Evolutionary conservation across 2,113 vertebrate species (phyloP), one percentile per base, ranked within the genome.

Genomic region (Oxygymnocypris stewartii): DNA sequence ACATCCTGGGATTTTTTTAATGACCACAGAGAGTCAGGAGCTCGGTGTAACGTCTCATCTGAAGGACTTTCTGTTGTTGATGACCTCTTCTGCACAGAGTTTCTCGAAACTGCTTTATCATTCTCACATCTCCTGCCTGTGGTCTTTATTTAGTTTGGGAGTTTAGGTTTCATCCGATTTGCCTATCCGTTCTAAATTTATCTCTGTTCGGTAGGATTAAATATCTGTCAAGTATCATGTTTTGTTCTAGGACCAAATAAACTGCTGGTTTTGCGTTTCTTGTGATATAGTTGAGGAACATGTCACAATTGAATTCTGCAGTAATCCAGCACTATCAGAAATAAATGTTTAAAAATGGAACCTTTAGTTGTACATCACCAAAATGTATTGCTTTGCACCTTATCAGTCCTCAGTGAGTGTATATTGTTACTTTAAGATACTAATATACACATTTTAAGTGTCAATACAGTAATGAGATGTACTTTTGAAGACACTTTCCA

Each of bases 61-160:
- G 28, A 31, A 31, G 28, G 28, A 31, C 28, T 31, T 23, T 40
- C 77, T 13, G 77, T 57, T 57, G 77, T 14, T 40, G 77, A 79
- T 79, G 77, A 79, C 51, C 77, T 79, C 77, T 7, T 76, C 73
- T 49, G n/a, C 31, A 57, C 6, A 31, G 28, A 61, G 37, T 57
- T 79, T 57, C 77, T 79, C 77, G 59, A 59, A 57, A 79, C 18
- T 20, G 54, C 37, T 80, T 80, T 10, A 80, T 80, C 78, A 63
- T 12, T 42, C 42, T 76, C 73, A 76, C 0, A 76, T 42, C 35
- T 79, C 54, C 16, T 40, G 77, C 51, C 37, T 80, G 23, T 16
- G 35, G 11, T 79, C 51, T 59, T 79, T 80, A n/a, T 63, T 16
- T 80, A 80, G 35, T 42, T 63, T n/a, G 11, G 37, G 42, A 35